Percentiles rank a stretch among this genome's conserved stretches.
Evolutionary conservation across 2,888 invertebrate genomes (phyloP).

Genomic region (Andrena dorsata): DNA sequence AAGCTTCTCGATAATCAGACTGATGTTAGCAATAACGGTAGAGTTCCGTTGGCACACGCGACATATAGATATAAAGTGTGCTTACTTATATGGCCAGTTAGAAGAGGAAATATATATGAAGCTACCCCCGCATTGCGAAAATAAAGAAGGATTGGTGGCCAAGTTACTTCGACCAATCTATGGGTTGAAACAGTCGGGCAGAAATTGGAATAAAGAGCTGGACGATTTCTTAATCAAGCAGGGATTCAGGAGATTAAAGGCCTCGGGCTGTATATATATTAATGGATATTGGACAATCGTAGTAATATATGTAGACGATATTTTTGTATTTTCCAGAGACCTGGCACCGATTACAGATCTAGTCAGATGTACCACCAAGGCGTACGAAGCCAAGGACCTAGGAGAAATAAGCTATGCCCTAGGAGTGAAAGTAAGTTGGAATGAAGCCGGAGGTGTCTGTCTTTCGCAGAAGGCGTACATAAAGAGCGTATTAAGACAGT

Average conservation of each 20-base stretch:
- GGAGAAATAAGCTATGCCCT: not conserved
- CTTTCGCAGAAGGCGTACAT: not conserved
- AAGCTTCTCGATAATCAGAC: slow-evolving; percentile 2
- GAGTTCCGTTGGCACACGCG: not conserved
- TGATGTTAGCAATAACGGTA: slow-evolving; percentile 7
- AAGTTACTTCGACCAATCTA: slow-evolving; percentile 10
- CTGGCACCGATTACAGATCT: not conserved
- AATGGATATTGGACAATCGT: slow-evolving; percentile 2
- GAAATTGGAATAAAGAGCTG: slow-evolving; percentile 1
- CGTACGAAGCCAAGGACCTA: slow-evolving; percentile 16
- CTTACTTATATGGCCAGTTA: slow-evolving; percentile 8
- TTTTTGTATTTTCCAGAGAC: not conserved
- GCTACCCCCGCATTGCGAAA: not conserved
- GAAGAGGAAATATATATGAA: slow-evolving; percentile 18
- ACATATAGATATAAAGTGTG: slow-evolving; percentile 22
- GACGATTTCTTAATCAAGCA: not conserved
- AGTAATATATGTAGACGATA: not conserved
- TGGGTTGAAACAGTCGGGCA: not conserved
- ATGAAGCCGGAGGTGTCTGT: not conserved
- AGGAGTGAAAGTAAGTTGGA: slow-evolving; percentile 6
- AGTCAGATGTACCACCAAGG: not conserved
- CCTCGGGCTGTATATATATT: not conserved
- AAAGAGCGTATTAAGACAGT: not conserved
- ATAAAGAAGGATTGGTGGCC: not conserved
- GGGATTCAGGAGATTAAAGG: not conserved